These are phyloP conservation scores for Allolobophora icterica DNA, from an alignment of 2,888 invertebrate genomes.

Conservation along the genomic window DNA sequence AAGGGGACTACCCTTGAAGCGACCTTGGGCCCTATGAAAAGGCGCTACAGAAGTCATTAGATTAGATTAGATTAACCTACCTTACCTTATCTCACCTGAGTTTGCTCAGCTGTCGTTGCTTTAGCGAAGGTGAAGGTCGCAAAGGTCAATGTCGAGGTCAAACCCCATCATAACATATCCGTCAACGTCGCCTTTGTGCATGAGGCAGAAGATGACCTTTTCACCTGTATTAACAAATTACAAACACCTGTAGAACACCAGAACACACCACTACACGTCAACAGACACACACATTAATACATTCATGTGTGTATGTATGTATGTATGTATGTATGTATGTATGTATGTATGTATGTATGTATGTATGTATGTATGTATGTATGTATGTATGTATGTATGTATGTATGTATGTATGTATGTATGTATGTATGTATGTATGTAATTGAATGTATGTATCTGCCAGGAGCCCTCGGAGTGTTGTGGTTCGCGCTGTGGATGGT, in stretches of 20 bases:
- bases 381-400: no score
- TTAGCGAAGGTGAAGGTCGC: background rate
- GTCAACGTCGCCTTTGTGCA: background rate
- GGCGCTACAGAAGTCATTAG: no score
- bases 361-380: no score
- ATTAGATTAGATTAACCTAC: no score
- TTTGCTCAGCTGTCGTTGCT: background rate
- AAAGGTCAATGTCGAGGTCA: background rate
- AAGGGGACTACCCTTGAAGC: no score
- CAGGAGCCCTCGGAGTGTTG: slow-evolving; percentile 65
- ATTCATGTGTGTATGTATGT: background rate
- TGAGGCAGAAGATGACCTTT: background rate
- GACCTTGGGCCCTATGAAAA: no score
- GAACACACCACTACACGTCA: background rate
- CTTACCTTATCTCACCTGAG: no score
- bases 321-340: no score
- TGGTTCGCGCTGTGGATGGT: slow-evolving; percentile 67
- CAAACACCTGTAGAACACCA: background rate
- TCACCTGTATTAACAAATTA: background rate
- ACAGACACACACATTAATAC: background rate
- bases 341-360: no score
- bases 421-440: no score
- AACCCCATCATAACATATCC: background rate
- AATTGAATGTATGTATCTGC: no score
- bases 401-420: no score